Evolutionary conservation across 2,113 vertebrate species (phyloP).

Genomic region (Tychaedon coryphoeus): DNA sequence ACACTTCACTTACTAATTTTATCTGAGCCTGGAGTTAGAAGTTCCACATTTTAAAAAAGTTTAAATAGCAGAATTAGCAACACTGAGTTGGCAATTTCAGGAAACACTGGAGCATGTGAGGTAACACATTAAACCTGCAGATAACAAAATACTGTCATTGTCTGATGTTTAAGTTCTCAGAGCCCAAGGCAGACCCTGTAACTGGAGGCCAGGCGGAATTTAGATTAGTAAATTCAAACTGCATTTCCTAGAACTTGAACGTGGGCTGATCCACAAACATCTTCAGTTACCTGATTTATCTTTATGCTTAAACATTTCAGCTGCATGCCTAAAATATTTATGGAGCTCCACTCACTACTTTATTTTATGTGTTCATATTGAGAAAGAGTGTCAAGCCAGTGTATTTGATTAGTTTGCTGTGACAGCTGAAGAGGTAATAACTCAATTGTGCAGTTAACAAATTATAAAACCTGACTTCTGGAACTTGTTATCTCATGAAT

Average conservation of each 20-base stretch:
- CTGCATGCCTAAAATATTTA: conserved; percentile 27
- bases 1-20: neutral
- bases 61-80: neutral
- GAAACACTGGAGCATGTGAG: neutral
- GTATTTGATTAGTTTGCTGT: neutral
- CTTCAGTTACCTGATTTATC: neutral
- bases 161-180: neutral
- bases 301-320: neutral
- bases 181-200: neutral
- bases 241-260: neutral
- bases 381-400: neutral
- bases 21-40: neutral
- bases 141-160: neutral
- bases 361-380: neutral
- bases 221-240: neutral
- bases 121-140: neutral
- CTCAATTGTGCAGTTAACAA: conserved; percentile 1
- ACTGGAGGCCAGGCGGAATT: neutral
- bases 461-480: conserved; percentile 19
- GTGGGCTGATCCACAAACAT: neutral
- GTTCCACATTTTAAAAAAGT: neutral
- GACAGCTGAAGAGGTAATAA: conserved; percentile 21
- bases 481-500: neutral
- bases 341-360: neutral
- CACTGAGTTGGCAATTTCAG: neutral